phyloP scores from a whole-genome alignment of 2,888 invertebrate species.

The Lordiphosa fenestrarum region DNA sequence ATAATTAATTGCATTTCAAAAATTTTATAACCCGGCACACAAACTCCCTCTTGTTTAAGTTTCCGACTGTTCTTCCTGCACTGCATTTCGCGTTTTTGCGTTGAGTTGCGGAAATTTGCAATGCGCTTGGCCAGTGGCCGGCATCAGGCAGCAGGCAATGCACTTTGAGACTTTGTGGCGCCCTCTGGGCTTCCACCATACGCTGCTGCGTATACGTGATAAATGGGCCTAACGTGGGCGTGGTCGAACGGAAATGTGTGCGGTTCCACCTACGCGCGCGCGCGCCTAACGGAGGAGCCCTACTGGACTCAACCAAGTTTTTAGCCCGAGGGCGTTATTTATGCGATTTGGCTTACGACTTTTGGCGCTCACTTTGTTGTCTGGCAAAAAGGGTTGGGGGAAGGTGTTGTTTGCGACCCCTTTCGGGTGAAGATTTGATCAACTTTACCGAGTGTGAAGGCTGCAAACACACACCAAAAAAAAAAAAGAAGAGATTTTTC shows the following conservation, averaged over 20 bases:
- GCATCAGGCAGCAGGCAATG: conserved; percentile 21
- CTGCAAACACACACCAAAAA: too few relatives aligned
- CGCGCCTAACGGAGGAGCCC: conserved; percentile 11
- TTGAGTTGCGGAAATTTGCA: conserved; percentile 65
- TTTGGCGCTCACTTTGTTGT: conserved; percentile 36
- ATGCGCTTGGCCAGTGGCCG: conserved; percentile 43
- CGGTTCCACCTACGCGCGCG: conserved; percentile 30
- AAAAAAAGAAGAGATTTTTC: conserved; percentile 53
- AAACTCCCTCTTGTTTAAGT: too few relatives aligned
- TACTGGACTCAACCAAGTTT: conserved; percentile 3
- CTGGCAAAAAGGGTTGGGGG: not conserved
- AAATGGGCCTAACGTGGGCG: conserved; percentile 58
- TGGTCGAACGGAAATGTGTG: conserved; percentile 47
- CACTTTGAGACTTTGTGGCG: conserved; percentile 13
- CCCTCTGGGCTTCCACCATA: conserved; percentile 10
- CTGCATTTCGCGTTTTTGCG: conserved; percentile 36
- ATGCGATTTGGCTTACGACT: conserved; percentile 66
- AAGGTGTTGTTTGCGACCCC: conserved; percentile 10
- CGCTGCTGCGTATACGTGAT: conserved; percentile 63
- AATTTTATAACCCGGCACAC: too few relatives aligned
- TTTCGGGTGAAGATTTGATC: conserved; percentile 50
- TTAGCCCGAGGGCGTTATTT: conserved; percentile 51
- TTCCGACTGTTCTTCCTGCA: too few relatives aligned
- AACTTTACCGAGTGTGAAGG: conserved; percentile 34
- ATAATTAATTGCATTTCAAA: too few relatives aligned